Conservation (phyloP, 1,140 invertebrate species). For the Camponotus pennsylvanicus region DNA sequence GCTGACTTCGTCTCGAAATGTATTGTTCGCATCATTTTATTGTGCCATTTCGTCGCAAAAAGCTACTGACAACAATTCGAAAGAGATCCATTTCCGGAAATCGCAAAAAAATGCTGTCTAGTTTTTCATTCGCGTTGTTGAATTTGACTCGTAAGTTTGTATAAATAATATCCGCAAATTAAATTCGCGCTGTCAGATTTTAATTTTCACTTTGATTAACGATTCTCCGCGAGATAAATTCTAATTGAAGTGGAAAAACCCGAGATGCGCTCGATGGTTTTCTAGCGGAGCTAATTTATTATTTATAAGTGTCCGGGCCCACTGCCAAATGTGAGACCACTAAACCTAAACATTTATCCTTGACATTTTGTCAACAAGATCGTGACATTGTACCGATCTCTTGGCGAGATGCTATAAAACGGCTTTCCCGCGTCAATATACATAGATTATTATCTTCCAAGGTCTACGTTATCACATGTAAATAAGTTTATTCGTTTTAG, state of each 20-base stretch:
- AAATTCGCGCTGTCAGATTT: background rate
- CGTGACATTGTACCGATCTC: background rate
- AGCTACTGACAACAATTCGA: background rate
- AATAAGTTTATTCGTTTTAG: background rate
- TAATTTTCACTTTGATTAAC: background rate
- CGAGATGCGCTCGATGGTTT: background rate
- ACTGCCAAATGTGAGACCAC: slow-evolving; percentile 73
- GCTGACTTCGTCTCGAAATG: background rate
- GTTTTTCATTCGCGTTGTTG: background rate
- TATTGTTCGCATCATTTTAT: background rate
- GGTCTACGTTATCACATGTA: background rate
- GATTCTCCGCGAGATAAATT: background rate
- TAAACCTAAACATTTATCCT: slow-evolving; percentile 78
- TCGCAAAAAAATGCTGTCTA: background rate
- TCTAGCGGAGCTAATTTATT: slow-evolving; percentile 63
- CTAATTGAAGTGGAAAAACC: background rate
- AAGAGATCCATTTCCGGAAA: background rate
- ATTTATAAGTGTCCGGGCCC: slow-evolving; percentile 78
- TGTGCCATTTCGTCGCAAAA: background rate
- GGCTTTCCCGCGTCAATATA: background rate
- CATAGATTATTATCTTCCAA: background rate
- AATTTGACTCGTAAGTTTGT: background rate
- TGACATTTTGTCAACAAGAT: slow-evolving; percentile 79
- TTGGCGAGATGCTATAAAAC: background rate
- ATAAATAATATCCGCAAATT: background rate